Evolutionary conservation across 53 echinoderm and acorn worm species (phyloP), one percentile per base, ranked within the genome.

Genomic region (Astropecten irregularis): DNA sequence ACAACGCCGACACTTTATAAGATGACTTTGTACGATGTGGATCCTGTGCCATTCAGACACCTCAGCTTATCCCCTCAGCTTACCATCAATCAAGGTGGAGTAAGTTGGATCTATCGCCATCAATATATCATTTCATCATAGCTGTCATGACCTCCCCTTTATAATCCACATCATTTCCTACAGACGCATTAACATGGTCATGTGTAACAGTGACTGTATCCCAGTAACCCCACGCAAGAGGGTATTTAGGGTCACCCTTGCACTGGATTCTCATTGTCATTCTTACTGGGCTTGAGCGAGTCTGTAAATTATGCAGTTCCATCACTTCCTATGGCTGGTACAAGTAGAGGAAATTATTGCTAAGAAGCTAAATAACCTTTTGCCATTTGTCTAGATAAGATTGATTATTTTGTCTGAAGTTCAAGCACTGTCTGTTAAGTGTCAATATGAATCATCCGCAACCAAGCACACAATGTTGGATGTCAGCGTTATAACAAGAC

Each of bases 281-380:
- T 44, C 27, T 10, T n/a, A 20, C 23, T n/a, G 16, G 42, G 44
- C 68, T 42, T 68, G 68, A 9, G 19, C 44, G n/a, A 26, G 32
- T 51, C 52, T 51, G 21, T 49, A 32, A 30, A 51, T 51, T 30
- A 50, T 35, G 1, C 1, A 71, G 50, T 51, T 71, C 32, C 50
- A 50, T 71, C 71, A 71, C 50, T 50, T 71, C 71, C 52, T 31
- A 71, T 51, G 32, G 32, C 18, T 71, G 18, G 42, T n/a, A n/a
- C n/a, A 42, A 71, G 50, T 49, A 14, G 18, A 71, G 71, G 71
- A 71, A 50, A 71, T 69, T 46, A 48, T 48, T 14, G 48, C 69
- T 69, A 27, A 69, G 69, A 46, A 46, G 49, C 21, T 21, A 69
- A 48, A 38, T 38, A 69, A 46, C 9, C 26, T 51, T 51, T 71